Percentiles rank a stretch among this genome's conserved stretches.
Conservation (phyloP, 2,797 vertebrate genomes). For the Arvicola amphibius region DNA sequence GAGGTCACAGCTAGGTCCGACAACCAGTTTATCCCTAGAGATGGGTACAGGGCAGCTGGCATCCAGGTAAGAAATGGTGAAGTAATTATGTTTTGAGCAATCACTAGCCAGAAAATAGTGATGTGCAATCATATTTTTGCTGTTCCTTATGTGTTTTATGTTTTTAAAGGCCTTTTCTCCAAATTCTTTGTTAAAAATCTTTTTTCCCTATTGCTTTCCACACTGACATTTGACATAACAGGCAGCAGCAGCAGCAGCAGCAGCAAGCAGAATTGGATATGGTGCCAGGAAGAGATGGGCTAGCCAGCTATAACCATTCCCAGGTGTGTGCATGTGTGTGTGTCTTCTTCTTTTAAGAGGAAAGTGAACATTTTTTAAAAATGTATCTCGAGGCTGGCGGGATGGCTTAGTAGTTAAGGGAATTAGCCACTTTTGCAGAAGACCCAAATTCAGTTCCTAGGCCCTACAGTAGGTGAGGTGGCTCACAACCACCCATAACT, state of each 20-base stretch:
- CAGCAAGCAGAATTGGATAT: conserved; percentile 93
- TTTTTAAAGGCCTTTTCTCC: neutral
- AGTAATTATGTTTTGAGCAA: neutral
- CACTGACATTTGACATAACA: conserved; percentile 78
- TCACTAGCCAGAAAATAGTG: neutral
- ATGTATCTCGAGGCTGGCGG: neutral
- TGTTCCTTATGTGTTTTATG: neutral
- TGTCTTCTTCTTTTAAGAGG: neutral
- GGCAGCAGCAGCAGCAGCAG: conserved; percentile 93
- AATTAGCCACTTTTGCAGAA: neutral
- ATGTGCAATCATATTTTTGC: neutral
- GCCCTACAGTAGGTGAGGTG: neutral
- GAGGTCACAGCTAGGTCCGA: conserved; percentile 91
- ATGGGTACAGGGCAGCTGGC: conserved; percentile 92
- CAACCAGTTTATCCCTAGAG: conserved; percentile 88
- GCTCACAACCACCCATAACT: neutral
- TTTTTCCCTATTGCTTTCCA: conserved; percentile 30
- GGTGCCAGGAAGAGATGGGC: conserved; percentile 90
- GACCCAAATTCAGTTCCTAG: neutral
- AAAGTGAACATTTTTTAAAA: conserved; percentile 18
- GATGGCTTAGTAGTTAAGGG: neutral
- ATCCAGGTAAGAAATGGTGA: conserved; percentile 91
- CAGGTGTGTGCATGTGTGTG: conserved; percentile 86
- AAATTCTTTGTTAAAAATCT: conserved; percentile 30
- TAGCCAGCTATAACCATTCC: conserved; percentile 87